Percentiles rank a stretch among this genome's conserved stretches.
These are phyloP conservation scores for Bombus consobrinus DNA, from an alignment of 1,140 invertebrate genomes.

Conservation along the genomic window DNA sequence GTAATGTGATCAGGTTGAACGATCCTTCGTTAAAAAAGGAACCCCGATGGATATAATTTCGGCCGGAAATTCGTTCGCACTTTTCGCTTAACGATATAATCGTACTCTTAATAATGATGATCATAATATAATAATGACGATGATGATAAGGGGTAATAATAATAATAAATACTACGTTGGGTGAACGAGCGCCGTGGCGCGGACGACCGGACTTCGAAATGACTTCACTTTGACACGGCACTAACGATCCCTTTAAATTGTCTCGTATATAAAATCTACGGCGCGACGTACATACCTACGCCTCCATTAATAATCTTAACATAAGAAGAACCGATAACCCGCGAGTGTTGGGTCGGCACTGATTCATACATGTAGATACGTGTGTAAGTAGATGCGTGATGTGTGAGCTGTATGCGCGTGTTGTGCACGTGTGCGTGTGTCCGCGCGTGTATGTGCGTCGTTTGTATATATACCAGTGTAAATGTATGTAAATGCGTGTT, in stretches of 20 bases:
- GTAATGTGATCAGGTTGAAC: constrained; percentile 15
- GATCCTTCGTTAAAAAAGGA: constrained; percentile 32
- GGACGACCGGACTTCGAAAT: constrained; percentile 33
- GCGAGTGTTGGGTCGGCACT: constrained; percentile 55
- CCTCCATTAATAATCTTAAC: constrained; percentile 50
- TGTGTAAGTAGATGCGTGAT: background rate
- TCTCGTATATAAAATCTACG: constrained; percentile 52
- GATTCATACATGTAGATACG: constrained; percentile 15
- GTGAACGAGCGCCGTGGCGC: constrained; percentile 43
- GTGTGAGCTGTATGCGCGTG: background rate
- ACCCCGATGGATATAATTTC: constrained; percentile 52
- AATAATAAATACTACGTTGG: constrained; percentile 51
- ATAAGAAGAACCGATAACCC: constrained; percentile 64
- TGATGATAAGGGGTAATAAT: constrained; percentile 37
- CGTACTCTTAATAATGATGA: constrained; percentile 42
- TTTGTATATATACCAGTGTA: constrained; percentile 11
- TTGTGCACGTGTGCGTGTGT: background rate
- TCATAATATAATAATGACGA: constrained; percentile 11
- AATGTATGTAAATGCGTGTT: constrained; percentile 18
- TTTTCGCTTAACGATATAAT: constrained; percentile 44
- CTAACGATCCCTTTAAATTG: constrained; percentile 40
- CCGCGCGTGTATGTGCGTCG: background rate
- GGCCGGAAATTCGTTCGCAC: constrained; percentile 57
- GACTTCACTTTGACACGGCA: constrained; percentile 27
- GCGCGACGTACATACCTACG: constrained; percentile 20